A percentile compares a stretch with the other conserved stretches of the same genome.
These are phyloP conservation scores for Euthynnus affinis DNA, from an alignment of 2,797 vertebrate genomes.

Conservation along the genomic window DNA sequence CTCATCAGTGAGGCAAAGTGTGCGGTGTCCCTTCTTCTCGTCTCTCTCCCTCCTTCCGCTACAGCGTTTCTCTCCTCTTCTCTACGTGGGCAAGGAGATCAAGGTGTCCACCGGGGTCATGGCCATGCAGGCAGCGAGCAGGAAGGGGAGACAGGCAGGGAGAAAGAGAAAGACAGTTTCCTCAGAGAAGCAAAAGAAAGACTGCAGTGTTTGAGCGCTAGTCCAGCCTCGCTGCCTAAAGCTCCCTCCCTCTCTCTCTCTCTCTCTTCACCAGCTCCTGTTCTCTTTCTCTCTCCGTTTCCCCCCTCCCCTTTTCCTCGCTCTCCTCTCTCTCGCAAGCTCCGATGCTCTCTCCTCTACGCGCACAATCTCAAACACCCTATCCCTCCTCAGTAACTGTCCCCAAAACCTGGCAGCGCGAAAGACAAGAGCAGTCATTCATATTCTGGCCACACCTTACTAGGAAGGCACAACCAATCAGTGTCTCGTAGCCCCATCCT, in stretches of 20 bases:
- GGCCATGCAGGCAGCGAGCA: conserved; percentile 48
- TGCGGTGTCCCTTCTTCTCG: conserved; percentile 61
- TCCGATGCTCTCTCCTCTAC: conserved; percentile 55
- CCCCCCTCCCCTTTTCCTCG: conserved; percentile 28
- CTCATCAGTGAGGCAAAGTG: conserved; percentile 76
- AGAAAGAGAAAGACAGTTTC: conserved; percentile 73
- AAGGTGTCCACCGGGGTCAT: conserved; percentile 75
- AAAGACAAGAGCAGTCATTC: conserved; percentile 76
- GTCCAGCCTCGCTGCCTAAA: conserved; percentile 80
- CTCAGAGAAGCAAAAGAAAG: conserved; percentile 80
- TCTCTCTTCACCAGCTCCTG: conserved; percentile 67
- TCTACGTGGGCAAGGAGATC: conserved; percentile 70
- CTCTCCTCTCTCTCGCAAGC: conserved; percentile 61
- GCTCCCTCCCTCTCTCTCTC: conserved; percentile 76
- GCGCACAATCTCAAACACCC: conserved; percentile 67
- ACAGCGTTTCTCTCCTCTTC: conserved; percentile 58
- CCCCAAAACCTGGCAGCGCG: conserved; percentile 73
- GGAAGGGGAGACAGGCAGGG: conserved; percentile 47
- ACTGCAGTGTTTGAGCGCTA: conserved; percentile 84
- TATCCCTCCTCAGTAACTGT: conserved; percentile 74
- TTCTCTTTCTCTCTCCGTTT: conserved; percentile 59
- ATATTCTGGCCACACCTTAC: conserved; percentile 80
- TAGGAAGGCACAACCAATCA: conserved; percentile 76
- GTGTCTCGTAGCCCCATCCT: conserved; percentile 60
- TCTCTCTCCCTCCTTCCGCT: conserved; percentile 51